Conservation (phyloP, 1,140 invertebrate genomes). For the Microvelia longipes region DNA sequence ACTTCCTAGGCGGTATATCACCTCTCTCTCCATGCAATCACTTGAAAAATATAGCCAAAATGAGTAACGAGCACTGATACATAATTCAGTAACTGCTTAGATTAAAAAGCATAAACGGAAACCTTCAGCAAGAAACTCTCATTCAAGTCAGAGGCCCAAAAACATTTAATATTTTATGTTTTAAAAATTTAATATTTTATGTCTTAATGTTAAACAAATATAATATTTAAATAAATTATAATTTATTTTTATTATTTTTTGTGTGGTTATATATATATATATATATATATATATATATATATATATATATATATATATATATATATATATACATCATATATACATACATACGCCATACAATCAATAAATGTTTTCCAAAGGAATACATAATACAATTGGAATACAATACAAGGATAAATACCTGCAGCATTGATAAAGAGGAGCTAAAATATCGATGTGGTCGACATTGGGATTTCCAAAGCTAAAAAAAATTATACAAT, state of each 20-base stretch:
- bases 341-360: slow-evolving; percentile 8
- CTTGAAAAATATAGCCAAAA: too few species aligned
- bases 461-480: slow-evolving; percentile 71
- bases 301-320: neutral
- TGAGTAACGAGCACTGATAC: too few species aligned
- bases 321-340: neutral
- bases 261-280: neutral
- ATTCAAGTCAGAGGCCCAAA: too few species aligned
- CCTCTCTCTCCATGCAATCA: too few species aligned
- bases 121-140: too few species aligned
- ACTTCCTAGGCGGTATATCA: too few species aligned
- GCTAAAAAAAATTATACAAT: slow-evolving; percentile 30
- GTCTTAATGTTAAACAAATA: neutral
- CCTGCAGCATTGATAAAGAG: slow-evolving; percentile 81
- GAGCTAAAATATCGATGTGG: slow-evolving; percentile 72
- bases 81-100: too few species aligned
- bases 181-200: slow-evolving; percentile 3
- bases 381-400: slow-evolving; percentile 16
- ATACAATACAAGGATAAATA: slow-evolving; percentile 34
- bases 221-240: slow-evolving; percentile 1
- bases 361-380: slow-evolving; percentile 4
- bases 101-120: too few species aligned
- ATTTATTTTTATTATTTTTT: neutral
- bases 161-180: too few species aligned
- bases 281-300: neutral